Conservation (phyloP, 2,888 invertebrate genomes). For the Caenorhabditis becei region DNA sequence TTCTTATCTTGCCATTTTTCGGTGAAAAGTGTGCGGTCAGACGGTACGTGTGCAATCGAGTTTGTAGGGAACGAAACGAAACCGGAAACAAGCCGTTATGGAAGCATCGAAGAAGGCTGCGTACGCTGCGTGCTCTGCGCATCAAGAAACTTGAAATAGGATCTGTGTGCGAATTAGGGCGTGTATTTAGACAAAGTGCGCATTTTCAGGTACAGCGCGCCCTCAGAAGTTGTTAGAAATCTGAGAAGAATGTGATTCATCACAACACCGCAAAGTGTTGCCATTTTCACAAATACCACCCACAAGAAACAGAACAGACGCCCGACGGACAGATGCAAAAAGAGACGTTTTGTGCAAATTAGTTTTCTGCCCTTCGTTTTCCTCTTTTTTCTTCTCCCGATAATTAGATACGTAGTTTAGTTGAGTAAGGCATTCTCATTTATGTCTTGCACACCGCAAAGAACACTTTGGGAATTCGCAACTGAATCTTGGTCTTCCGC, state of each 20-base stretch:
- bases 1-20: slow-evolving; percentile 38
- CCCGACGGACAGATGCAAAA: background rate
- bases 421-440: background rate
- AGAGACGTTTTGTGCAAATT: slow-evolving; percentile 29
- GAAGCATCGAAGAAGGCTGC: background rate
- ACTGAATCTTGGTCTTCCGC: background rate
- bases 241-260: background rate
- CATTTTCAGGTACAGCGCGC: slow-evolving; percentile 39
- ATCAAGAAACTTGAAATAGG: slow-evolving; percentile 56
- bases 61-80: slow-evolving; percentile 36
- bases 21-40: slow-evolving; percentile 32
- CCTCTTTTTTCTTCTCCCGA: background rate
- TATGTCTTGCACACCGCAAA: background rate
- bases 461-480: background rate
- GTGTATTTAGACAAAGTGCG: slow-evolving; percentile 47
- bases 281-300: background rate
- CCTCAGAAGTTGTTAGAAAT: background rate
- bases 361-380: slow-evolving; percentile 20
- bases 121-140: slow-evolving; percentile 19
- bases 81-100: slow-evolving; percentile 34
- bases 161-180: slow-evolving; percentile 51
- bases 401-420: slow-evolving; percentile 31
- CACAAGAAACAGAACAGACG: slow-evolving; percentile 8
- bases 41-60: slow-evolving; percentile 30
- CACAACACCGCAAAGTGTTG: too few relatives aligned